Conservation (phyloP, 2,888 invertebrate species). For the Actias luna region DNA sequence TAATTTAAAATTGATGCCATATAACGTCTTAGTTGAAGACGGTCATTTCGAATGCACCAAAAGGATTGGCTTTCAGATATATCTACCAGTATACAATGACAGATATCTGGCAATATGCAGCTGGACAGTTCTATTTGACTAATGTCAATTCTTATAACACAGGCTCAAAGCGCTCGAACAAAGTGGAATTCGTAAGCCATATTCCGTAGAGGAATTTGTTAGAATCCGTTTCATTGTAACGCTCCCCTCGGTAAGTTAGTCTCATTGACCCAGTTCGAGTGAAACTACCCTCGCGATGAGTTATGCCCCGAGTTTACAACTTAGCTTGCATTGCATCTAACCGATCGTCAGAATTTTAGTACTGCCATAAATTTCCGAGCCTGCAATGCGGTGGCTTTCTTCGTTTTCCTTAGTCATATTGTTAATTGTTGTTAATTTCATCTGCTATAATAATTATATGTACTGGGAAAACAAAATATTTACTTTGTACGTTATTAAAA, state of each 20-base stretch:
- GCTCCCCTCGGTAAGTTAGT: slow-evolving; percentile 2
- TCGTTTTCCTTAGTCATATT: no score
- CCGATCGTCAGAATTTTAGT: slow-evolving; percentile 10
- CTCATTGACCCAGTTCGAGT: slow-evolving; percentile 33
- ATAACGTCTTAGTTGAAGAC: not conserved
- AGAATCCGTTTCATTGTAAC: not conserved
- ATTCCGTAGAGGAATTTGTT: slow-evolving; percentile 5
- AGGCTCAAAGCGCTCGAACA: not conserved
- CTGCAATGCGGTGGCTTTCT: slow-evolving; percentile 5
- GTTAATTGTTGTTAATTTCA: no score
- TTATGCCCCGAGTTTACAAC: slow-evolving; percentile 33
- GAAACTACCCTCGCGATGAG: slow-evolving; percentile 35
- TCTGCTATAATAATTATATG: no score
- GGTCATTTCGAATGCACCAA: not conserved
- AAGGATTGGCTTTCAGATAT: not conserved
- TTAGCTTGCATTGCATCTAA: slow-evolving; percentile 15
- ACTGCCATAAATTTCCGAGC: not conserved
- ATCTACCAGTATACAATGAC: not conserved
- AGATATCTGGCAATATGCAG: not conserved
- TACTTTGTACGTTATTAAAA: no score
- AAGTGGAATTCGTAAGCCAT: not conserved
- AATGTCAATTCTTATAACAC: not conserved
- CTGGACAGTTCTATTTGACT: not conserved
- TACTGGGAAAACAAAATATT: no score
- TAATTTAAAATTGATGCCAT: no score